These are phyloP conservation scores for Chaetodon trifasciatus DNA, from an alignment of 2,797 vertebrate genomes.

Conservation along the genomic window DNA sequence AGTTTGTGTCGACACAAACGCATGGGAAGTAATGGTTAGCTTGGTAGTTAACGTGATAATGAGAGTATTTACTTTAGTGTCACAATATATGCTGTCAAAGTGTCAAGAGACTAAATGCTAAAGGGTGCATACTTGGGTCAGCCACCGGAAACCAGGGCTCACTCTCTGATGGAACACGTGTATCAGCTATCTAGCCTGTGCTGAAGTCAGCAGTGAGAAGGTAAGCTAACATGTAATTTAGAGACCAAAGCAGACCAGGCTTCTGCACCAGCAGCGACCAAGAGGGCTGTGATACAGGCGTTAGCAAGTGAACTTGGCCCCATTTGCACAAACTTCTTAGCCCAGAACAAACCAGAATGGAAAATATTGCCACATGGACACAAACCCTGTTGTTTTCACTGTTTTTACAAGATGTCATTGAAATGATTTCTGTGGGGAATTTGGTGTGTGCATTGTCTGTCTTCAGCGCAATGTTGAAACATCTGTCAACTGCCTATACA, in stretches of 20 bases:
- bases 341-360: conserved; percentile 20
- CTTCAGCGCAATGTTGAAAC: conserved; percentile 41
- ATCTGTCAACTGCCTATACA: conserved; percentile 47
- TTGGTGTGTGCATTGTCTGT: conserved; percentile 50
- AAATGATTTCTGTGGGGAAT: conserved; percentile 21
- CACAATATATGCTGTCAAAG: conserved; percentile 29
- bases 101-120: conserved; percentile 51
- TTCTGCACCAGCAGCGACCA: conserved; percentile 42
- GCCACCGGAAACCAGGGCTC: conserved; percentile 78
- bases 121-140: conserved; percentile 69
- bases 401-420: conserved; percentile 26
- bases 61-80: conserved; percentile 10
- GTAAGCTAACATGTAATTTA: conserved; percentile 81
- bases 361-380: conserved; percentile 51
- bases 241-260: conserved; percentile 62
- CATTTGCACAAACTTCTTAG: conserved; percentile 29
- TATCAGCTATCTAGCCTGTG: conserved; percentile 76
- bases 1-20: not conserved
- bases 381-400: not conserved
- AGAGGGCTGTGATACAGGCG: conserved; percentile 40
- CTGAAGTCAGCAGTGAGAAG: conserved; percentile 79
- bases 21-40: not conserved
- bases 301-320: conserved; percentile 51
- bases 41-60: not conserved
- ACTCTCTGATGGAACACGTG: conserved; percentile 83